Percentiles rank a stretch among this genome's conserved stretches.
Evolutionary conservation across 2,888 invertebrate species (phyloP).

Genomic region (Ichneumon xanthorius): DNA sequence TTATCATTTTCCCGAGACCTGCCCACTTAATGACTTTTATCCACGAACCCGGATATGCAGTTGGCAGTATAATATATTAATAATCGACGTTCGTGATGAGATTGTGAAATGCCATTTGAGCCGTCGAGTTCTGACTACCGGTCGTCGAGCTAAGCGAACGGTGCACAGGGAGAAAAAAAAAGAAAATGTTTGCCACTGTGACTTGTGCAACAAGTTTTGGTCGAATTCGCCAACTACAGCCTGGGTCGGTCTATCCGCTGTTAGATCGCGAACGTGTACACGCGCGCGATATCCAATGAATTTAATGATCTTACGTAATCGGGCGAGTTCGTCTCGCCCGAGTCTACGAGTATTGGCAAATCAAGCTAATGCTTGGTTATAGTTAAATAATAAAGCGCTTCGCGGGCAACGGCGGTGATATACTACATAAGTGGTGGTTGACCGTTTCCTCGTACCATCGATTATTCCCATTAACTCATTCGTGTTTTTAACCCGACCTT

Average conservation of each 20-base stretch:
- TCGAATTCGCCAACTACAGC: constrained; percentile 56
- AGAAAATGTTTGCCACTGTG: constrained; percentile 23
- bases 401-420: background rate
- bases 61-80: background rate
- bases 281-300: constrained; percentile 43
- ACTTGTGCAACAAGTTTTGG: constrained; percentile 58
- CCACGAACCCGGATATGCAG: constrained; percentile 45
- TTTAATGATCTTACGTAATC: constrained; percentile 60
- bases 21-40: too few relatives aligned
- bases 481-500: constrained; percentile 60
- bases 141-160: constrained; percentile 2
- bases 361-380: constrained; percentile 31
- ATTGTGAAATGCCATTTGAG: constrained; percentile 57
- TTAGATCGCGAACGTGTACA: background rate
- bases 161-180: constrained; percentile 31
- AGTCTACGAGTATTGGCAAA: constrained; percentile 7
- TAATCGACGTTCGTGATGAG: constrained; percentile 35
- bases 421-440: background rate
- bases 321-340: constrained; percentile 34
- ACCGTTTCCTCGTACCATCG: constrained; percentile 60
- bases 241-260: background rate
- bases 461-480: constrained; percentile 57
- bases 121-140: constrained; percentile 23
- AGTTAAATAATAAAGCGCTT: constrained; percentile 41
- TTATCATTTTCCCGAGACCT: background rate